Percentiles rank a stretch among this genome's conserved stretches.
These are phyloP conservation scores for Miltochrista miniata DNA, from an alignment of 2,888 invertebrate genomes.

Conservation along the genomic window DNA sequence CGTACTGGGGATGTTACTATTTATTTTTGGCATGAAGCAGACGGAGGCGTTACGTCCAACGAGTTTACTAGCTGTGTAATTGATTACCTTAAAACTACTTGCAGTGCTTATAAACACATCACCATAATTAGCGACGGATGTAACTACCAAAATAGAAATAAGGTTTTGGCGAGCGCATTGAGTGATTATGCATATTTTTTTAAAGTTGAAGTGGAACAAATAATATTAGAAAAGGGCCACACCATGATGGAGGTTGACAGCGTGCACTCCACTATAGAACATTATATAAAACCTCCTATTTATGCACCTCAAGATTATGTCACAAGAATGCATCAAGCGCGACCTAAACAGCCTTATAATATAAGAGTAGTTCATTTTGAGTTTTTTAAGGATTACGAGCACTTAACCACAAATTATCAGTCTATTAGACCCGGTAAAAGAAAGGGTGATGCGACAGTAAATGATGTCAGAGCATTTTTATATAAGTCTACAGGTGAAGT, in stretches of 20 bases:
- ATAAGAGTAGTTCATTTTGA: slow-evolving; percentile 3
- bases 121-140: slow-evolving; percentile 20
- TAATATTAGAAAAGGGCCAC: background rate
- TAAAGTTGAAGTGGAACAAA: background rate
- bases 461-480: slow-evolving; percentile 2
- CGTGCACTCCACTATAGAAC: too few relatives aligned
- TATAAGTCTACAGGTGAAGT: background rate
- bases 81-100: background rate
- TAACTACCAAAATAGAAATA: slow-evolving; percentile 19
- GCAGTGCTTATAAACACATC: background rate
- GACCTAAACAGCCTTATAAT: background rate
- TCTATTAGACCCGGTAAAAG: background rate
- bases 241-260: background rate
- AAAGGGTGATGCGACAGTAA: background rate
- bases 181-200: too few relatives aligned
- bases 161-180: slow-evolving; percentile 15
- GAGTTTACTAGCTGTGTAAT: slow-evolving; percentile 16
- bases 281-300: background rate
- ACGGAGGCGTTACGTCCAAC: slow-evolving; percentile 19
- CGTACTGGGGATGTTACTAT: slow-evolving; percentile 14
- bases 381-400: background rate
- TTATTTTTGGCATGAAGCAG: slow-evolving; percentile 25
- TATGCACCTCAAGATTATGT: slow-evolving; percentile 1
- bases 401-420: slow-evolving; percentile 2
- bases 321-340: slow-evolving; percentile 2